phyloP scores from a whole-genome alignment of 1,140 invertebrate genomes.

The Caenorhabditis tropicalis region DNA sequence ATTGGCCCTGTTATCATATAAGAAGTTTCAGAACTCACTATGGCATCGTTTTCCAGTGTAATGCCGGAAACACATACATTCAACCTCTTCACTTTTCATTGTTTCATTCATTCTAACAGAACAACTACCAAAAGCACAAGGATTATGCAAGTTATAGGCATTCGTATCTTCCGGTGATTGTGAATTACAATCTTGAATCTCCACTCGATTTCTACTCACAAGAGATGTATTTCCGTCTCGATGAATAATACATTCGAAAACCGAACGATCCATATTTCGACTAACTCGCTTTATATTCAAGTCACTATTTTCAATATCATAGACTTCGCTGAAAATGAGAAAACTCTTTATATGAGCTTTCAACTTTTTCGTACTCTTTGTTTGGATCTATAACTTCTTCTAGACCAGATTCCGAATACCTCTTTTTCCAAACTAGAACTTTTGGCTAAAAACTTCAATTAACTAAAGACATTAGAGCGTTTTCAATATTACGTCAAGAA shows the following conservation, averaged over 20 bases:
- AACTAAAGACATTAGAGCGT: not conserved
- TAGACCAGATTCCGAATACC: not conserved
- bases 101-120: too few species aligned
- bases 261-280: not conserved
- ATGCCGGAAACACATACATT: not conserved
- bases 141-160: conserved; percentile 6
- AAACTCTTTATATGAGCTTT: too few species aligned
- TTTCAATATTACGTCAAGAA: not conserved
- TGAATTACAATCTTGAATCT: not conserved
- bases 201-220: not conserved
- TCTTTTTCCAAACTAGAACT: not conserved
- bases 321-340: not conserved
- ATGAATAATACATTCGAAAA: not conserved
- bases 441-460: not conserved
- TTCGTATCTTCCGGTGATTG: not conserved
- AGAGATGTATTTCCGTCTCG: not conserved
- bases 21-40: not conserved
- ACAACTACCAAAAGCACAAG: not conserved
- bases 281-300: not conserved
- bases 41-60: not conserved
- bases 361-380: not conserved
- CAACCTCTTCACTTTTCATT: not conserved
- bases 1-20: not conserved
- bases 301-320: not conserved
- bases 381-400: not conserved